Base-by-base conservation (phyloP, 2,797 vertebrate species). In the Moxostoma hubbsi region DNA sequence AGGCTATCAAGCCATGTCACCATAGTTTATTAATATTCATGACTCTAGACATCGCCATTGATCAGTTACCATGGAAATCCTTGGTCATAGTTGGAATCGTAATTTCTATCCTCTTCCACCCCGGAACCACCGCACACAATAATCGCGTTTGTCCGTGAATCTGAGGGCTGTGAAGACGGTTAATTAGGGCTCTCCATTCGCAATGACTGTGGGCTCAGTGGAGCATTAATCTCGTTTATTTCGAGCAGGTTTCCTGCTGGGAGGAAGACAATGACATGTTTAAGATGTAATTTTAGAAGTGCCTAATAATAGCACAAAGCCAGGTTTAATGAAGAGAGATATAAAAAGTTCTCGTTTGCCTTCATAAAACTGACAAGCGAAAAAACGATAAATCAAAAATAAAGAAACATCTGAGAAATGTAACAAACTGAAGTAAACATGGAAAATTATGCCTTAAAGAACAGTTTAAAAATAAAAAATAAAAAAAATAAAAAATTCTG, bases 221-320 rank as follows among this genome's bases (percentile, higher is more conserved):
- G 15, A 55, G 73, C 16, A 16, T 57, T 66, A 75, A 67, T 67
- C 45, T 24, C 36, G 51, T 57, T 75, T 66, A 75, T 66, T 75
- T 66, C 43, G 11, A 75, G 62, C 36, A 13, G 59, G 43, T 57
- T 75, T 75, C 36, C 62, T 11, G 43, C 36, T 2, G 61, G 7
- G 11, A 55, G 36, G 36, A 36, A 36, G 15, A 57, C 62, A 47
- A 66, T 66, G 36, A 13, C 51, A 36, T 10, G 15, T 6, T 67
- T 36, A 50, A 50, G 9, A 9, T 36, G 64, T 76, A n/a, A 65
- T 75, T 75, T 55, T 54, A 64, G 61, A 65, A 16, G 10, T 18
- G 36, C n/a, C 50, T 65, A 65, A 75, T 65, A 65, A 75, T 65
- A 75, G 62, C 36, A 15, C 6, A 6, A 53, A 47, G 18, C 36